A percentile compares a stretch with the other conserved stretches of the same genome.
Evolutionary conservation across 2,113 vertebrate species (phyloP).

Genomic region (Burhinus bistriatus): DNA sequence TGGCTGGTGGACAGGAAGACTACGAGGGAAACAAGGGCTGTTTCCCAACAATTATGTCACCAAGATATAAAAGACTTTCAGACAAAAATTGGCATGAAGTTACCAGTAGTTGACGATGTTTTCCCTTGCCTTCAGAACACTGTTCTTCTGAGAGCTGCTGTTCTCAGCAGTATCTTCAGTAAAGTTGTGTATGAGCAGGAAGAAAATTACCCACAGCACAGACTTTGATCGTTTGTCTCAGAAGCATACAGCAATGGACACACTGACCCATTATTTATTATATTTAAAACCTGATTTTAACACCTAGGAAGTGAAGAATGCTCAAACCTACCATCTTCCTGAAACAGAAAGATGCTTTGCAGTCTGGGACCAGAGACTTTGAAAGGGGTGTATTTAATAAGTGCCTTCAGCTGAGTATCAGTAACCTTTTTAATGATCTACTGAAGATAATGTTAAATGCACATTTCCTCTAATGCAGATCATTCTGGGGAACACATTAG

Average conservation of each 20-base stretch:
- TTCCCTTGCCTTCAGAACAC: neutral
- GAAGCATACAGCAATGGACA: constrained; percentile 9
- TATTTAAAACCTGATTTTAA: constrained; percentile 85
- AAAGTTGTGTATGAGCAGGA: neutral
- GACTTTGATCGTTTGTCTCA: neutral
- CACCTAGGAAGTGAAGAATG: neutral
- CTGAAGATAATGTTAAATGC: constrained; percentile 36
- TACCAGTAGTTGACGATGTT: neutral
- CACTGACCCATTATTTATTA: constrained; percentile 93
- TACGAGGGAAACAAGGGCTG: constrained; percentile 95
- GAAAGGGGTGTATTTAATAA: constrained; percentile 39
- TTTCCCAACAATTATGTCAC: constrained; percentile 98
- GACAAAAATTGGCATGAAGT: neutral
- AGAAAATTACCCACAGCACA: neutral
- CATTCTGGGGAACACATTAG: constrained; percentile 12
- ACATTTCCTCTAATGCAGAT: constrained; percentile 22
- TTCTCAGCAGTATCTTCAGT: neutral
- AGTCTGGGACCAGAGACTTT: constrained; percentile 65
- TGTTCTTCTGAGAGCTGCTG: neutral
- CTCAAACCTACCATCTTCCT: constrained; percentile 18
- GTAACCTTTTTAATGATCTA: constrained; percentile 26
- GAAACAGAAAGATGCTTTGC: constrained; percentile 51
- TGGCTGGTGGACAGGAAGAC: constrained; percentile 95
- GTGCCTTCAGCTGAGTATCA: constrained; percentile 70
- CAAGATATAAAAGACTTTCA: constrained; percentile 81